phyloP scores from a whole-genome alignment of 2,888 invertebrate species.

The Clanis bilineata region DNA sequence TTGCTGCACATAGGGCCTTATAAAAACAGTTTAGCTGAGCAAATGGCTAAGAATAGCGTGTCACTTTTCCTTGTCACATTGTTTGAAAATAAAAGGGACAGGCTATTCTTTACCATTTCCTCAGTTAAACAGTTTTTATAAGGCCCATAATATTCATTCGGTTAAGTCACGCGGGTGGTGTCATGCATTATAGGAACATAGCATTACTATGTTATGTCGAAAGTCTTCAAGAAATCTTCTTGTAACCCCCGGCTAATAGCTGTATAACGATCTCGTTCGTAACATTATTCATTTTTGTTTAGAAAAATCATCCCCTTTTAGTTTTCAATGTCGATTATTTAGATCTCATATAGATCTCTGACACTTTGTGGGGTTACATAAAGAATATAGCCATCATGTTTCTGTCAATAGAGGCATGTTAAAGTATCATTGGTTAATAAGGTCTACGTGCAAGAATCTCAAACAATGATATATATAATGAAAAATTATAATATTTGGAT shows the following conservation, averaged over 20 bases:
- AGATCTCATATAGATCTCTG: slow-evolving; percentile 2
- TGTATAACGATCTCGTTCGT: background rate
- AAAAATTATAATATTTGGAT: background rate
- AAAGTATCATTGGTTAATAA: background rate
- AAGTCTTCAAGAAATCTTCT: background rate
- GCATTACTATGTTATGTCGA: background rate
- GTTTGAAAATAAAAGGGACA: too few species aligned
- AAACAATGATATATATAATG: background rate
- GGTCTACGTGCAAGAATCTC: slow-evolving; percentile 14
- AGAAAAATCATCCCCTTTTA: background rate
- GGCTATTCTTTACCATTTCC: too few species aligned
- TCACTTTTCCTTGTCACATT: too few species aligned
- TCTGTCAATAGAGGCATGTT: background rate
- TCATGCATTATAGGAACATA: background rate
- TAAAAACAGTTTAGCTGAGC: too few species aligned
- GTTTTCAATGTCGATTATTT: background rate
- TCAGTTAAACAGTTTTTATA: too few species aligned
- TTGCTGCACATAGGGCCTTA: too few species aligned
- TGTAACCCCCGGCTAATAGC: background rate
- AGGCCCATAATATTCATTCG: background rate
- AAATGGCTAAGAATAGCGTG: too few species aligned
- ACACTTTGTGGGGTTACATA: background rate
- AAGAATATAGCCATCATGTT: background rate
- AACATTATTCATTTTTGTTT: background rate
- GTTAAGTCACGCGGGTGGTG: background rate